Evolutionary conservation across 2,797 vertebrate species (phyloP).

Genomic region (Sebastes steindachneri): DNA sequence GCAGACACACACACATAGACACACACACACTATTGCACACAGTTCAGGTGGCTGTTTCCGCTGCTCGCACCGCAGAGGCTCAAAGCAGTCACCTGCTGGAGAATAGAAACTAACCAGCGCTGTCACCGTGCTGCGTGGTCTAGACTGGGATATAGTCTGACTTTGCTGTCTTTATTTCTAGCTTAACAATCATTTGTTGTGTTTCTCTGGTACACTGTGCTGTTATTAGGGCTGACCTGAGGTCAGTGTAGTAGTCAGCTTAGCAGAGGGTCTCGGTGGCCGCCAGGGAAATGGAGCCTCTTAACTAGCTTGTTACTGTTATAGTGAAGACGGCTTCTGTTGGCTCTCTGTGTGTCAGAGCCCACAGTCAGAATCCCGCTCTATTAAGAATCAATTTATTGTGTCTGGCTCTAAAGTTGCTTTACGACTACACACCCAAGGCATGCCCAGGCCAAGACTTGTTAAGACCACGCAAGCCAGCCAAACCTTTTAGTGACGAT

Average conservation of each 20-base stretch:
- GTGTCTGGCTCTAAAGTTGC: slow-evolving; percentile 21
- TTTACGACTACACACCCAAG: slow-evolving; percentile 26
- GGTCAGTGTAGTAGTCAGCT: background rate
- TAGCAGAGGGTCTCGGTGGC: background rate
- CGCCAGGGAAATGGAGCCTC: background rate
- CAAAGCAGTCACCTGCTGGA: slow-evolving; percentile 35
- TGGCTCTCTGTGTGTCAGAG: background rate
- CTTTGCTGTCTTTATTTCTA: slow-evolving; percentile 8
- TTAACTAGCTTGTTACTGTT: slow-evolving; percentile 13
- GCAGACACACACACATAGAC: background rate
- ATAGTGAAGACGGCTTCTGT: slow-evolving; percentile 12
- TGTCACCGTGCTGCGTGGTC: background rate
- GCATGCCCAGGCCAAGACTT: slow-evolving; percentile 32
- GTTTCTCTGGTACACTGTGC: background rate
- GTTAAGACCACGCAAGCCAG: slow-evolving; percentile 20
- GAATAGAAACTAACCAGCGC: slow-evolving; percentile 23
- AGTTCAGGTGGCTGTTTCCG: slow-evolving; percentile 55
- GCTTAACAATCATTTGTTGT: background rate
- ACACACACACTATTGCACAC: background rate
- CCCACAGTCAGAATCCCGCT: background rate
- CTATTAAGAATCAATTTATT: slow-evolving; percentile 46
- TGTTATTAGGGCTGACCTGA: slow-evolving; percentile 12
- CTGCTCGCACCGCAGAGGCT: slow-evolving; percentile 36
- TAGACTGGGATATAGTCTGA: background rate
- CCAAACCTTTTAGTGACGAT: slow-evolving; percentile 9